Evolutionary conservation across 2,888 invertebrate species (phyloP).

Genomic region (Torymus tubicola): DNA sequence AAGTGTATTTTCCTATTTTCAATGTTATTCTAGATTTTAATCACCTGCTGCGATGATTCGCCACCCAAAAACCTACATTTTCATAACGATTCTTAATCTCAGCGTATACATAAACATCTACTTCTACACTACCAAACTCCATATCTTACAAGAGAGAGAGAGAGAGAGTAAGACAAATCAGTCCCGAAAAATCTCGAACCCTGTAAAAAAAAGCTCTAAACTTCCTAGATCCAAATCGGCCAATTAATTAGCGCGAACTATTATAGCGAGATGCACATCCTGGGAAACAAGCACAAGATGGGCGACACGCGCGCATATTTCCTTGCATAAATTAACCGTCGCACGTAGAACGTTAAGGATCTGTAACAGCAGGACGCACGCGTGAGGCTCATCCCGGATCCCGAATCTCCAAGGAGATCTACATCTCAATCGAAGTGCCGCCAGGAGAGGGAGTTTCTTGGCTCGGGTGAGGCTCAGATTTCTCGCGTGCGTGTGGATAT

Average conservation of each 20-base stretch:
- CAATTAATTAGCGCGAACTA: conserved; percentile 51
- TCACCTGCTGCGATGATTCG: too few relatives aligned
- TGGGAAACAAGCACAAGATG: background rate
- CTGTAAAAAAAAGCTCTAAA: background rate
- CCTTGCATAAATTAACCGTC: conserved; percentile 41
- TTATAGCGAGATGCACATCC: background rate
- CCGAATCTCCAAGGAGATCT: conserved; percentile 36
- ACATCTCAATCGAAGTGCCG: conserved; percentile 52
- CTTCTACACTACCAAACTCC: too few relatives aligned
- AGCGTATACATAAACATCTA: too few relatives aligned
- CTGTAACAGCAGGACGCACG: conserved; percentile 15
- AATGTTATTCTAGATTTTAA: too few relatives aligned
- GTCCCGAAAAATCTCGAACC: background rate
- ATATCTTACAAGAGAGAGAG: too few relatives aligned
- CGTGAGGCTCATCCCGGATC: conserved; percentile 4
- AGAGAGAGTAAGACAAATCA: too few relatives aligned
- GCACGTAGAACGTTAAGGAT: conserved; percentile 23
- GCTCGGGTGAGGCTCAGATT: conserved; percentile 10
- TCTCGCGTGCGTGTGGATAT: background rate
- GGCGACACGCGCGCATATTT: conserved; percentile 11
- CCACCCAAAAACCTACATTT: too few relatives aligned
- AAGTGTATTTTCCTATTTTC: too few relatives aligned
- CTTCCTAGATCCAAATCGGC: conserved; percentile 41
- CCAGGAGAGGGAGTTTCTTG: too few relatives aligned
- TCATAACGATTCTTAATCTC: too few relatives aligned